A percentile compares a stretch with the other conserved stretches of the same genome.
phyloP scores from a whole-genome alignment of 1,140 invertebrate species.

The Bombus superbus region DNA sequence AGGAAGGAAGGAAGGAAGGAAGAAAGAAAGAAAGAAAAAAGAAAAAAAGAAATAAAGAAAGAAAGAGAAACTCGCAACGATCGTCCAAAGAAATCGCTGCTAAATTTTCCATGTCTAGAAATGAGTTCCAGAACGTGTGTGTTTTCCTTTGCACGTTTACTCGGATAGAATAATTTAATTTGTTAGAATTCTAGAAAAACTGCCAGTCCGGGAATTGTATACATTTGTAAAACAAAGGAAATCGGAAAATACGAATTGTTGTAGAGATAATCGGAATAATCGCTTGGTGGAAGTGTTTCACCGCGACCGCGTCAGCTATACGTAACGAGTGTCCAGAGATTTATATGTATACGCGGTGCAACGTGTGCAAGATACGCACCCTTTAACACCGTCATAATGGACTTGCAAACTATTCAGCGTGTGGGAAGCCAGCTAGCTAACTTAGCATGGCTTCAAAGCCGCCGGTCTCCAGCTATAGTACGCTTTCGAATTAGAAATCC shows the following conservation, averaged over 20 bases:
- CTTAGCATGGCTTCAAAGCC: conserved; percentile 58
- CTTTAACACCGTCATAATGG: conserved; percentile 64
- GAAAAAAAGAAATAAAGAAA: not conserved
- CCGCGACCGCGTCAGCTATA: not conserved
- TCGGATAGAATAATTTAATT: conserved; percentile 2
- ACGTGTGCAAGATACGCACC: conserved; percentile 43
- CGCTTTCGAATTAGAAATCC: conserved; percentile 31
- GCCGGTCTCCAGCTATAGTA: conserved; percentile 36
- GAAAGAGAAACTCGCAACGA: not conserved
- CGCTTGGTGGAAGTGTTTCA: not conserved
- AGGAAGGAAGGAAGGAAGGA: not conserved
- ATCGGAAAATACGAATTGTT: not conserved
- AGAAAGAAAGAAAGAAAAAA: not conserved
- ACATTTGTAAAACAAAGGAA: too few relatives aligned
- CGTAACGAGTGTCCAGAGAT: conserved; percentile 12
- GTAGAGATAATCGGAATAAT: not conserved
- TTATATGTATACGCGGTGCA: conserved; percentile 31
- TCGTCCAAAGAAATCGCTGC: conserved; percentile 34
- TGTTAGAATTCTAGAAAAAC: not conserved
- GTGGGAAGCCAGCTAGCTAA: conserved; percentile 57
- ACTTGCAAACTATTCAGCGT: conserved; percentile 66
- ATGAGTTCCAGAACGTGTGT: not conserved
- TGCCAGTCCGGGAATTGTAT: not conserved
- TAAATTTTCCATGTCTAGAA: not conserved
- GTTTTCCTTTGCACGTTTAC: not conserved